Conservation (phyloP, 2,113 vertebrate genomes). For the Pelobates fuscus region DNA sequence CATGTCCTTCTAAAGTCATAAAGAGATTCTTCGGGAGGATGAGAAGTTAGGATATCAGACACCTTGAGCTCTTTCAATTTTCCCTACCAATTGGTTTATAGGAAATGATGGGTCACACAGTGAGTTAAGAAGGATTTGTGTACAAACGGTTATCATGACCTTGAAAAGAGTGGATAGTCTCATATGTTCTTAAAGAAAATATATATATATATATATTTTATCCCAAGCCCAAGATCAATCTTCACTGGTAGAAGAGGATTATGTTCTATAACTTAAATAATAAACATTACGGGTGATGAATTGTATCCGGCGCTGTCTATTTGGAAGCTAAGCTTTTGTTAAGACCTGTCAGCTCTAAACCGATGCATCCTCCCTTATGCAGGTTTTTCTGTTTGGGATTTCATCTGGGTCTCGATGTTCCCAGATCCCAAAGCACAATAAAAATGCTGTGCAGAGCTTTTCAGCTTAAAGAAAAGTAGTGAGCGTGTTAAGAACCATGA, state of each 20-base stretch:
- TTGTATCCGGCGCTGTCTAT: not conserved
- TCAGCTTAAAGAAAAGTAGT: not conserved
- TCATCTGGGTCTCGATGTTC: rapidly evolving
- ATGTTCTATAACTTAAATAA: slow-evolving; percentile 38
- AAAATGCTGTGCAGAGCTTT: slow-evolving; percentile 23
- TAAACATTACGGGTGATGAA: slow-evolving; percentile 41
- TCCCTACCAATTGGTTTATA: slow-evolving; percentile 28
- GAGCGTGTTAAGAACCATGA: slow-evolving; percentile 8
- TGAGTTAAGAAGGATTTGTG: slow-evolving; percentile 36
- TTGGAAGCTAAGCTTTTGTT: slow-evolving; percentile 23
- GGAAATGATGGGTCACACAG: slow-evolving; percentile 38
- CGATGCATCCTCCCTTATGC: not conserved
- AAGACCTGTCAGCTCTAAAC: slow-evolving; percentile 21
- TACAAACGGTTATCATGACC: slow-evolving; percentile 35
- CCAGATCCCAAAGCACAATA: slow-evolving; percentile 5
- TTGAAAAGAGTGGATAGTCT: slow-evolving; percentile 46
- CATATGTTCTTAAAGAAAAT: slow-evolving; percentile 16
- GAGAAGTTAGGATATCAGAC: slow-evolving; percentile 16
- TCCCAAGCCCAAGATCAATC: not conserved
- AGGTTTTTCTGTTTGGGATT: slow-evolving; percentile 26
- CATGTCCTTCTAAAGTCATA: slow-evolving; percentile 6
- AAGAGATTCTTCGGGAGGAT: slow-evolving; percentile 13
- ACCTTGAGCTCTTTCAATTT: slow-evolving; percentile 34
- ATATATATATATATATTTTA: slow-evolving; percentile 14
- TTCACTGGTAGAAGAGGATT: slow-evolving; percentile 39